Evolutionary conservation across 2,797 vertebrate species (phyloP), one percentile per base, ranked within the genome.

Genomic region (Miichthys miiuy): DNA sequence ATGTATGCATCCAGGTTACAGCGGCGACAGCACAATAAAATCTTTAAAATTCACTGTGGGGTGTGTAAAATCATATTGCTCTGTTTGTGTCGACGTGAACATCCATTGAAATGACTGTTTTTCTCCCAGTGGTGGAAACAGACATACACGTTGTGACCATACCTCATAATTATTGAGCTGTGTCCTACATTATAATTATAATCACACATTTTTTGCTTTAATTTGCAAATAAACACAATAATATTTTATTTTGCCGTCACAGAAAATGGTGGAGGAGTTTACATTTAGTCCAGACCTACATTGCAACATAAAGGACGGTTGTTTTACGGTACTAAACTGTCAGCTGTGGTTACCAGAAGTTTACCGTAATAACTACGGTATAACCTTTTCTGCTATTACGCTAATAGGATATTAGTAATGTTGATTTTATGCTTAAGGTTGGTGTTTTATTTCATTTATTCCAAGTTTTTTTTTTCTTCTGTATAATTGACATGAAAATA

Each of bases 171-270:
- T 21, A 27, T 9, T 46, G 4, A 77, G 30, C 41, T 23, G 12
- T 30, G 25, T 41, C 9, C 17, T 17, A 6, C 4, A 13, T 14
- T 60, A 55, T 44, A 30, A 20, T 47, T 16, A n/a, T n/a, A n/a
- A n/a, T 44, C 44, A 10, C 14, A 48, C 60, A 78, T n/a, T 83
- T 73, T 84, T 84, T 16, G 25, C 34, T 81, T 69, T 75, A 84
- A 87, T 87, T 79, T 73, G 25, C 20, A 73, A 68, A 72, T 47
- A 72, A 47, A 71, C 11, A 20, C 23, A n/a, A 16, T 1, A 13
- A n/a, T 57, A 16, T 42, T 21, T 44, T 16, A 38, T 57, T 62
- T 62, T 52, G 20, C 25, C 2, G n/a, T 48, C 25, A 61, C 11
- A 69, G 21, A 57, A 47, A 63, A 47, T 21, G 7, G 6, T 47